Percentiles rank a stretch among this genome's conserved stretches.
Conservation (phyloP, 2,797 vertebrate genomes). For the Rhabdophis nuchalis region DNA sequence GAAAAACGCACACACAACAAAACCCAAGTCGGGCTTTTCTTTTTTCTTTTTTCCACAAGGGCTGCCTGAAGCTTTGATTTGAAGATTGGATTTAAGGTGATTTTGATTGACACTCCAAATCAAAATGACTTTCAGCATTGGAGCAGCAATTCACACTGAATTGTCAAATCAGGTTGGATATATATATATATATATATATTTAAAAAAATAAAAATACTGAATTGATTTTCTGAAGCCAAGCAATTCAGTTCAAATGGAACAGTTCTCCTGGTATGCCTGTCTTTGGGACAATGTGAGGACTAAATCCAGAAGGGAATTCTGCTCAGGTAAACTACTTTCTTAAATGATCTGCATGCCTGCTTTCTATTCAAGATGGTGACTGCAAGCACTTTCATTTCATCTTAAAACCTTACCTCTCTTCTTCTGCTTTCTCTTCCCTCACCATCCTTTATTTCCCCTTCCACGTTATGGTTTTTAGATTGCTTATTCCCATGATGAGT, state of each 20-base stretch:
- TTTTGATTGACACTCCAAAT: neutral
- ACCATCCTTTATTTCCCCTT: neutral
- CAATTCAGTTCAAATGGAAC: neutral
- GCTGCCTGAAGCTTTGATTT: neutral
- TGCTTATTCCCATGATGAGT: neutral
- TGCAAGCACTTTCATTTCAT: neutral
- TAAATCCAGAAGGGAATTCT: neutral
- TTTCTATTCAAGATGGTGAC: neutral
- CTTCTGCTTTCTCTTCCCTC: neutral
- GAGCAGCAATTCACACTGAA: neutral
- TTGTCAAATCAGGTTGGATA: neutral
- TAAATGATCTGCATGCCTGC: neutral
- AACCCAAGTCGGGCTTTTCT: neutral
- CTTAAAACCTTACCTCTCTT: neutral
- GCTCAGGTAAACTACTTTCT: neutral
- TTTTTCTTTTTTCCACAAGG: fast-evolving
- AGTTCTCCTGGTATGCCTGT: neutral
- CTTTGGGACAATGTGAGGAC: neutral
- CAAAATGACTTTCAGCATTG: neutral
- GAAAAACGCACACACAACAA: neutral
- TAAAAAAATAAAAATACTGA: neutral
- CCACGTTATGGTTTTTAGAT: neutral
- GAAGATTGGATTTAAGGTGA: neutral
- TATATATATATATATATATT: too few species aligned
- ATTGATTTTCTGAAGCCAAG: neutral